phyloP scores from a whole-genome alignment of 2,888 invertebrate genomes.

The Lepidochitona cinerea region DNA sequence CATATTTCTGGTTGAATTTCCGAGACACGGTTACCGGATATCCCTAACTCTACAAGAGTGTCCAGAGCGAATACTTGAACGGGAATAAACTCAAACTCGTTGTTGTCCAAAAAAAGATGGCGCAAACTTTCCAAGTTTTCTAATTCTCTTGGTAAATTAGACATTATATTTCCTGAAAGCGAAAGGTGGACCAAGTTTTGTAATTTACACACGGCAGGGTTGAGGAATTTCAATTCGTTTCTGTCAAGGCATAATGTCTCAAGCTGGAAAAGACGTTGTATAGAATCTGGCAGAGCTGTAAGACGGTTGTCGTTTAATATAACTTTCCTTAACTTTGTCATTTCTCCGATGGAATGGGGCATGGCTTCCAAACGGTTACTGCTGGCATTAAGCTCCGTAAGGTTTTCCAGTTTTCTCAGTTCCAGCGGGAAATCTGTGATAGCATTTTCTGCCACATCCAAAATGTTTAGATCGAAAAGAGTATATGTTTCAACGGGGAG shows the following conservation, averaged over 20 bases:
- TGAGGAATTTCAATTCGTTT: slow-evolving; percentile 57
- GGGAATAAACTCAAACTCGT: slow-evolving; percentile 65
- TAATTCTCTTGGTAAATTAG: slow-evolving; percentile 60
- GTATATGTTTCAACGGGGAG: slow-evolving; percentile 45
- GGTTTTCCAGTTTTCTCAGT: slow-evolving; percentile 38
- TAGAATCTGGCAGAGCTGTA: slow-evolving; percentile 47
- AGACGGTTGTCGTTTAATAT: slow-evolving; percentile 59
- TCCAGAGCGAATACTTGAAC: slow-evolving; percentile 61
- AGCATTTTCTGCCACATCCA: slow-evolving; percentile 61
- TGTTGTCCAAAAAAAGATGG: slow-evolving; percentile 60
- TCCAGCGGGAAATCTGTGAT: slow-evolving; percentile 49
- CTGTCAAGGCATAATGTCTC: slow-evolving; percentile 58
- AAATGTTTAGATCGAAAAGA: slow-evolving; percentile 43
- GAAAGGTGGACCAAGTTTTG: slow-evolving; percentile 54
- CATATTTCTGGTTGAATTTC: slow-evolving; percentile 53
- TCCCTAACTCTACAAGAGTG: slow-evolving; percentile 53
- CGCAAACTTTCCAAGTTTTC: slow-evolving; percentile 55
- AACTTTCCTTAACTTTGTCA: slow-evolving; percentile 45
- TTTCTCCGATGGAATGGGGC: slow-evolving; percentile 50
- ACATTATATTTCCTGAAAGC: slow-evolving; percentile 62
- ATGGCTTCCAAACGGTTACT: slow-evolving; percentile 51
- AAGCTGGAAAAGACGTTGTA: slow-evolving; percentile 49
- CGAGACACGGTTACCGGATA: slow-evolving; percentile 59
- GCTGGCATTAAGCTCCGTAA: slow-evolving; percentile 50
- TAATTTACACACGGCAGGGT: slow-evolving; percentile 57